Evolutionary conservation across 2,797 vertebrate genomes (phyloP), one percentile per base, ranked within the genome.

Genomic region (Dendrocincla tyrannina): DNA sequence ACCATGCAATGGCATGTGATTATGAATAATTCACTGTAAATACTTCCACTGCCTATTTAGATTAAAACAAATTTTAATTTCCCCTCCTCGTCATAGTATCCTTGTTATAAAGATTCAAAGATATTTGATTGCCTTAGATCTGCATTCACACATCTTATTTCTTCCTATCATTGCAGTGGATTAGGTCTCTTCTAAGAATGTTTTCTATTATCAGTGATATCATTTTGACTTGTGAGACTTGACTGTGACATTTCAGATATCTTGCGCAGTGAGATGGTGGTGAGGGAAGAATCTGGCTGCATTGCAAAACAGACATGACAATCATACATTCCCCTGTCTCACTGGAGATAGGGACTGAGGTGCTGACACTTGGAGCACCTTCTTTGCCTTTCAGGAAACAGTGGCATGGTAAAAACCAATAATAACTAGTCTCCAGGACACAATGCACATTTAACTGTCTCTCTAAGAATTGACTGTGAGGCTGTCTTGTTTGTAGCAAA

Each of bases 11-110:
- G 50, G 32, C 25, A 35, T 28, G 8, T 30, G 30, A 78, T 62
- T 72, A 66, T 88, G 39, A 81, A 75, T 72, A 81, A 90, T 73
- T 83, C 42, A 59, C 25, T 49, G 27, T n/a, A 93, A 91, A 88
- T 76, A 66, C 44, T 50, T 74, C 33, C 1, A 4, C 7, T 67
- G 32, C 15, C 18, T 85, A 35, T 67, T 69, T 67, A 76, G 59
- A 78, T 79, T 56, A 81, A 44, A 76, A 68, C 2, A 55, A 44
- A 55, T 62, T 76, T 68, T 68, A 20, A 53, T 60, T 60, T 22
- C 0, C 0, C 2, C 9, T 8, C 4, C 11, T 2, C 19, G 55
- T 39, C 52, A 52, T 32, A 73, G 16, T 41, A 33, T 17, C 15
- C 41, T 64, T 56, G 7, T 56, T 66, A 50, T 62, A 73, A 85